Percentiles rank a stretch among this genome's conserved stretches.
Evolutionary conservation across 92 coral and sea anemone species (phyloP).

Genomic region (Zoanthus solanderi): DNA sequence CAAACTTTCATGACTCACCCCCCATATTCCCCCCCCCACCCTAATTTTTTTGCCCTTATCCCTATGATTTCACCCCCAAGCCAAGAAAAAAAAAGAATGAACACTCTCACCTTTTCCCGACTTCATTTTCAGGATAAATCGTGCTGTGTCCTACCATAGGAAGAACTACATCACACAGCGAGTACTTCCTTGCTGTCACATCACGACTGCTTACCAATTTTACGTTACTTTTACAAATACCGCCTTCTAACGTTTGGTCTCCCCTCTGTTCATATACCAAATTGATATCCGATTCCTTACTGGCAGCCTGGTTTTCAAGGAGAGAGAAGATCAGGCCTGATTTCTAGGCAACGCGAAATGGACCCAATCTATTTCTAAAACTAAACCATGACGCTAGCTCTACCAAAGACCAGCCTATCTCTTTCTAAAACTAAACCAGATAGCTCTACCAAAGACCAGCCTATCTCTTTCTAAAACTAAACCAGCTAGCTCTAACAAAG

Average conservation of each 20-base stretch:
- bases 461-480: no score
- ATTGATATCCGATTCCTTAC: background rate
- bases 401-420: no score
- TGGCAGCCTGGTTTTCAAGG: background rate
- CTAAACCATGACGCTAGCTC: no score
- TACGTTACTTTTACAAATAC: constrained; percentile 48
- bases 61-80: no score
- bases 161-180: constrained; percentile 76
- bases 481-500: no score
- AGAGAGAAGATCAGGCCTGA: background rate
- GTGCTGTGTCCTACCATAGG: constrained; percentile 81
- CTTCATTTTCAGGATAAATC: constrained; percentile 70
- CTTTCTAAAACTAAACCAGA: no score
- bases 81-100: background rate
- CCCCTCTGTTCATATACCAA: constrained; percentile 7
- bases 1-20: no score
- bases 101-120: constrained; percentile 50
- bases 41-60: no score
- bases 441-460: no score
- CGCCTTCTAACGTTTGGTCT: background rate
- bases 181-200: constrained; percentile 52
- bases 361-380: no score
- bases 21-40: no score
- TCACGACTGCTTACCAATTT: constrained; percentile 55
- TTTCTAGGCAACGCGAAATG: background rate